Base-by-base conservation (phyloP, 2,113 vertebrate species). In the Colaptes auratus region DNA sequence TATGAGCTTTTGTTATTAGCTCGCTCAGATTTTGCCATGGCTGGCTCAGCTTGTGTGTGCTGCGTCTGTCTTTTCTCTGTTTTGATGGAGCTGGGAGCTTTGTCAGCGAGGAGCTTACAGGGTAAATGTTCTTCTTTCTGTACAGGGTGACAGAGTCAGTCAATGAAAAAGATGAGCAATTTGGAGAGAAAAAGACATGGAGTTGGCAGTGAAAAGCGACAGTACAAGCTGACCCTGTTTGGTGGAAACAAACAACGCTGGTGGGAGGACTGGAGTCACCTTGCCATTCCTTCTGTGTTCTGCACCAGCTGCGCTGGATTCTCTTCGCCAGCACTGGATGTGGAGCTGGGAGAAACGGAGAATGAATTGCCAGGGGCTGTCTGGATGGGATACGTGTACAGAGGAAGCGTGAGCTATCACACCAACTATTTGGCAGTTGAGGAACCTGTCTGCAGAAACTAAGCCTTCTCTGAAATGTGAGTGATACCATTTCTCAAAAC, bases 401-500 rank as follows among this genome's bases (percentile, higher is more conserved):
- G 90, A 65, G 84, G 86, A 87, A 70, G 70, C 4, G 1, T 59
- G 70, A 96, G 52, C 86, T 72, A 31, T 83, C n/a, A 7, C 72
- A 80, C 36, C 56, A 31, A 61, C 56, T 74, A 10, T 69, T 70
- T 85, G 84, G 88, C 80, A 52, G 71, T 24, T n/a, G 80, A 82
- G 56, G 60, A 86, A 30, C 44, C 19, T 2, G 0, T 75, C 78
- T 88, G 74, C 64, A 85, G 89, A 60, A 95, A 71, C 42, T 80
- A 76, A 83, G 53, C 66, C 74, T 69, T 66, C 88, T 76, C 73
- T 16, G 50, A 90, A 95, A 93, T 50, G 92, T 93, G 90, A 96
- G 92, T 96, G 93, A 48, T 5, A 55, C 74, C 33, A 0, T 93
- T 94, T 79, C 86, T 95, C 60, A 78, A 78, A 82, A 44, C 53